Conservation (phyloP, 2,888 invertebrate species). For the Buathra laborator region DNA sequence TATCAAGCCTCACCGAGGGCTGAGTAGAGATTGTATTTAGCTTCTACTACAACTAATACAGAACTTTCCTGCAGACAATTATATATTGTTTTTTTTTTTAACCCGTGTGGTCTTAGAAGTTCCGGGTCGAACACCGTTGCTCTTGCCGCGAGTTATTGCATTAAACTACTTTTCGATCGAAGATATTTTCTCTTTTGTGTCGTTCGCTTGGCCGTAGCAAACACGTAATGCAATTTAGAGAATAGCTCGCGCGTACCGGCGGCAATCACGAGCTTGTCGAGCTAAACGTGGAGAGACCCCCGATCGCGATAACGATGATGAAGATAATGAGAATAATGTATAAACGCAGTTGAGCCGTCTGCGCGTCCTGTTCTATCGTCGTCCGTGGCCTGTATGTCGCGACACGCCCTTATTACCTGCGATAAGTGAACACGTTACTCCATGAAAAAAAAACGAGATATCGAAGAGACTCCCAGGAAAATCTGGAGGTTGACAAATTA, state of each 20-base stretch:
- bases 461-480: slow-evolving; percentile 27
- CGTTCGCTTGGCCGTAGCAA: slow-evolving; percentile 39
- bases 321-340: slow-evolving; percentile 71
- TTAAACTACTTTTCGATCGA: slow-evolving; percentile 53
- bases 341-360: slow-evolving; percentile 56
- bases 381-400: slow-evolving; percentile 57
- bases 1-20: slow-evolving; percentile 24
- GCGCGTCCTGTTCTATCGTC: slow-evolving; percentile 47
- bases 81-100: slow-evolving; percentile 10
- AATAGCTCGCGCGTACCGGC: slow-evolving; percentile 52
- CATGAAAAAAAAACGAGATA: background rate
- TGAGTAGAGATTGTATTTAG: slow-evolving; percentile 24
- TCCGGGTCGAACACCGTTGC: slow-evolving; percentile 38
- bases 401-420: slow-evolving; percentile 73
- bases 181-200: slow-evolving; percentile 43
- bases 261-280: slow-evolving; percentile 49
- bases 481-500: slow-evolving; percentile 54
- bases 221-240: slow-evolving; percentile 67
- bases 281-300: slow-evolving; percentile 63
- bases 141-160: slow-evolving; percentile 22
- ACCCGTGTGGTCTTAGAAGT: slow-evolving; percentile 2
- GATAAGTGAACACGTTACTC: slow-evolving; percentile 51
- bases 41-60: background rate
- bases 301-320: slow-evolving; percentile 71
- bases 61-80: slow-evolving; percentile 26